These are phyloP conservation scores for Heliothis subflexa DNA, from an alignment of 1,140 invertebrate genomes.

Conservation along the genomic window DNA sequence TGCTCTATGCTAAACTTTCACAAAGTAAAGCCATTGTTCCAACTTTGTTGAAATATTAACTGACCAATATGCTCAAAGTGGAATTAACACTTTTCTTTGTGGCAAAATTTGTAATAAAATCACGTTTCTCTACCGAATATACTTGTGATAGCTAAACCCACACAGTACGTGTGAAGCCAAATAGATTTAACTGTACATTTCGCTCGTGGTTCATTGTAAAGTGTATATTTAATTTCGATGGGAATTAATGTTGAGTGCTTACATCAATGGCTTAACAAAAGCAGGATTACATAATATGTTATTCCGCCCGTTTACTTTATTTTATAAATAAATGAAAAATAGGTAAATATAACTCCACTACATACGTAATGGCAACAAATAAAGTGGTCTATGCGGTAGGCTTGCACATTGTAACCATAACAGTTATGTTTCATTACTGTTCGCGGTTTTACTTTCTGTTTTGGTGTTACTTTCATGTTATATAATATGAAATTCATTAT, in stretches of 20 bases:
- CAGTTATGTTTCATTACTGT: not conserved
- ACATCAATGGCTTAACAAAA: too few species aligned
- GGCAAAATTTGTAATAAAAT: not conserved
- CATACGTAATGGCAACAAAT: not conserved
- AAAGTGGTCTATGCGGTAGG: not conserved
- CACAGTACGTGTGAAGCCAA: not conserved
- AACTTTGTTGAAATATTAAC: slow-evolving; percentile 53
- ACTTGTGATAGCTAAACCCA: not conserved
- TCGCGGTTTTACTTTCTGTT: not conserved
- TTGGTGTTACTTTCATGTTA: not conserved
- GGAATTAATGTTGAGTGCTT: too few species aligned
- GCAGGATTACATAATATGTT: too few species aligned
- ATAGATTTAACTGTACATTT: not conserved
- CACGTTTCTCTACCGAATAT: not conserved
- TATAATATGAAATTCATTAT: not conserved
- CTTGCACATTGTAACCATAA: not conserved
- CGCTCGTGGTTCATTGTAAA: not conserved
- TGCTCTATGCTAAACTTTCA: slow-evolving; percentile 66
- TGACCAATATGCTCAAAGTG: slow-evolving; percentile 33
- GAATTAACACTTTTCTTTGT: slow-evolving; percentile 10
- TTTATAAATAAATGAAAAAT: too few species aligned
- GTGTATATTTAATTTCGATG: too few species aligned
- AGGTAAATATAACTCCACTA: too few species aligned
- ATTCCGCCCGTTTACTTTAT: too few species aligned
- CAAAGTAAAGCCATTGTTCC: slow-evolving; percentile 52